Evolutionary conservation across 2,797 vertebrate species (phyloP), one percentile per base, ranked within the genome.

Genomic region (Nyctibius grandis): DNA sequence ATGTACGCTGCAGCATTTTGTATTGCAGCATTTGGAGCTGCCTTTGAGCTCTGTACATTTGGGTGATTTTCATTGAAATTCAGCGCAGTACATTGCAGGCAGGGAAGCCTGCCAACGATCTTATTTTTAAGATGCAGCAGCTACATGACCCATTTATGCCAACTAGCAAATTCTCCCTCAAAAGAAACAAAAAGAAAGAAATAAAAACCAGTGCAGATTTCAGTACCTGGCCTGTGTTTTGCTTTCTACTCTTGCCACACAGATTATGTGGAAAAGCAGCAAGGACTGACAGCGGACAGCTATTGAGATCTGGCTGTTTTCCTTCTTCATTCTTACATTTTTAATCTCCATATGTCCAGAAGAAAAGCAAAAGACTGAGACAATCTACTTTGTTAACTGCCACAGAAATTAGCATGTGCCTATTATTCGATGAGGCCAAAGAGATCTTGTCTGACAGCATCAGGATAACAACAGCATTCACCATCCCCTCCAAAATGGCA

Each of bases 91-190:
- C 0, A 1, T 34, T 92, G 93, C 87, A 88, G 90, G 72, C 89
- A 93, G 75, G 86, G 91, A 96, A 96, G 74, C 47, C 89, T 95
- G 95, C 96, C 96, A 97, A 88, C 12, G 19, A 67, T 94, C 95
- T 96, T 91, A 95, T 96, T 96, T 95, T 96, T 95, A 94, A 96
- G 96, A 95, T 85, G 67, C 84, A 92, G 92, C 85, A 96, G 79
- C 93, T 96, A 87, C 87, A 31, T 97, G 96, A 97, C 97, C 97
- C 88, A 97, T 93, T 97, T 97, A 89, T 94, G 91, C 93, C 81
- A 93, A 73, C 61, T 25, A 91, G 72, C 56, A 95, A 88, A 91
- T 94, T 94, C 69, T 93, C 75, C 51, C 82, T 79, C 31, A 85
- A 93, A 83, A 77, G 48, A 44, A 72, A 74, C 14, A 61, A 29